Conservation (phyloP, 2,797 vertebrate genomes). For the Microctenopoma steveboyesi region DNA sequence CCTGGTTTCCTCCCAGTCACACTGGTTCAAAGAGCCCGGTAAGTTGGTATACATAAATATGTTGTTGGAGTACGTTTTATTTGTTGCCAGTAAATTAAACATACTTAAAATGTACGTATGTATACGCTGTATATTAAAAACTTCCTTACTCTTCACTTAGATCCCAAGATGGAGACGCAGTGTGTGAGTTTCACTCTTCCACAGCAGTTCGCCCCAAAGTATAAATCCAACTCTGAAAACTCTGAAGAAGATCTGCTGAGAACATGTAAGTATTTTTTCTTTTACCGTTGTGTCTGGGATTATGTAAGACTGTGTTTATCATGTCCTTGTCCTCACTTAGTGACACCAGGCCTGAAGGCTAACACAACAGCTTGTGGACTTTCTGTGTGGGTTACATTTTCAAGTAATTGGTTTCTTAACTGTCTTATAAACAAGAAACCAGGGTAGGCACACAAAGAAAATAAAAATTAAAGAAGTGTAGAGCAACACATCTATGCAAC, state of each 20-base stretch:
- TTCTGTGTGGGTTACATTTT: no score
- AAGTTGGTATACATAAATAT: constrained; percentile 8
- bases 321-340: neutral
- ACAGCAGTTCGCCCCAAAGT: constrained; percentile 91
- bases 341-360: neutral
- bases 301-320: neutral
- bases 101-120: neutral
- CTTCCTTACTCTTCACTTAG: constrained; percentile 43
- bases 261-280: constrained; percentile 87
- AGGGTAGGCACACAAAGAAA: no score
- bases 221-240: constrained; percentile 81
- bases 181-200: constrained; percentile 91
- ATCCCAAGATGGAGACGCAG: constrained; percentile 81
- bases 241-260: constrained; percentile 89
- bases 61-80: no score
- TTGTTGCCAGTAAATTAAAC: no score
- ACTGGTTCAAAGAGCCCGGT: constrained; percentile 88
- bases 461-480: no score
- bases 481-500: no score
- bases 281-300: neutral
- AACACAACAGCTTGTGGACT: no score
- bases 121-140: neutral
- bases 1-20: constrained; percentile 74
- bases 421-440: no score
- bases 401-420: no score